These are phyloP conservation scores for Trichogramma pretiosum DNA, from an alignment of 1,140 invertebrate genomes.

Conservation along the genomic window DNA sequence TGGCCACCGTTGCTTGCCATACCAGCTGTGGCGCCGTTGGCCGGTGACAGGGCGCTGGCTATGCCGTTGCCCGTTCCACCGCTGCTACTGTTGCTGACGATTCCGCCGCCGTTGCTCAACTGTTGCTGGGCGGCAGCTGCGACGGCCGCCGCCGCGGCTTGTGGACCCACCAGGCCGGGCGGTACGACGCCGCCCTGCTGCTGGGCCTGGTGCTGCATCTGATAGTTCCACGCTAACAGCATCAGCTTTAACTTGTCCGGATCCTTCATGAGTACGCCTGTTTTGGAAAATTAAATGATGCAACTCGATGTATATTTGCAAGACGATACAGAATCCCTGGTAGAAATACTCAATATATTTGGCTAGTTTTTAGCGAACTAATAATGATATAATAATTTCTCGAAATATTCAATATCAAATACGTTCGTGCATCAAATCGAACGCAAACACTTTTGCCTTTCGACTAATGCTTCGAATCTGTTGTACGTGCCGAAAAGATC, in stretches of 20 bases:
- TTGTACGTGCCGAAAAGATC: too few relatives aligned
- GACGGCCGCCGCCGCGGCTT: not conserved
- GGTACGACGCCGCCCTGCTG: slow-evolving; percentile 31
- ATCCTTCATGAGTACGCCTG: slow-evolving; percentile 63
- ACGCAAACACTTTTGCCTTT: too few relatives aligned
- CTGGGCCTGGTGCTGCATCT: slow-evolving; percentile 58
- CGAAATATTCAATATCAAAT: too few relatives aligned
- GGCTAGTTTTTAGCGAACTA: too few relatives aligned
- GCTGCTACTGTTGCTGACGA: not conserved
- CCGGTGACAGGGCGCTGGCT: not conserved
- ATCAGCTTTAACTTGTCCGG: slow-evolving; percentile 76
- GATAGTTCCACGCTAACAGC: slow-evolving; percentile 74
- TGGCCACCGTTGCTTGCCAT: not conserved
- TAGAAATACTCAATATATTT: too few relatives aligned
- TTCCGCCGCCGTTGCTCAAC: too few relatives aligned
- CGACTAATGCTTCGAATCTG: too few relatives aligned
- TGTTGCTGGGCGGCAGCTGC: not conserved
- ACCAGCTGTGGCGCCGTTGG: not conserved
- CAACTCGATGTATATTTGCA: too few relatives aligned
- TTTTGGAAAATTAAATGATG: too few relatives aligned
- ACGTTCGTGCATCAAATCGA: too few relatives aligned
- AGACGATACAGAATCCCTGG: too few relatives aligned
- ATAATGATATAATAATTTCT: too few relatives aligned
- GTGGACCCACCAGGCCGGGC: not conserved
- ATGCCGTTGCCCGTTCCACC: not conserved